Evolutionary conservation across 2,888 invertebrate genomes (phyloP), one percentile per base, ranked within the genome.

Genomic region (Carabus problematicus): DNA sequence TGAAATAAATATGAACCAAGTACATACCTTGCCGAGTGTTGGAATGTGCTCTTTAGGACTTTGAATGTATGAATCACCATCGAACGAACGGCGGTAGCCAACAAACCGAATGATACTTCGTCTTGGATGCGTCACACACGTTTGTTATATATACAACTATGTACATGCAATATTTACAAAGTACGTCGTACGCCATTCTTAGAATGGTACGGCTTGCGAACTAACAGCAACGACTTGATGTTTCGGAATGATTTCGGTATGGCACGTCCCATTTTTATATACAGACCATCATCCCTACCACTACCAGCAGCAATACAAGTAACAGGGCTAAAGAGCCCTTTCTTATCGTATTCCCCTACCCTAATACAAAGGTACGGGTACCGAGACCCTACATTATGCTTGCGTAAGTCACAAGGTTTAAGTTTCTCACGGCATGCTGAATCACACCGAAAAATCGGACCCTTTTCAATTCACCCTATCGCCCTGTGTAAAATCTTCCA

Each of bases 111-210:
- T 29, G 29, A 29, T 29, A 29, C 29, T 29, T 29, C 56, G n/a
- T n/a, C n/a, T n/a, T n/a, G n/a, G 56, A 56, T 11, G 56, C 18
- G 29, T 40, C 56, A 56, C 56, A 47, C 8, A 45, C 56, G 11
- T 56, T 12, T 11, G 7, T 56, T 9, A 56, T 55, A 55, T 56
- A 42, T 9, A 64, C 64, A 64, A 19, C 45, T 39, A 18, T 55
- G 42, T 66, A 66, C 56, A 66, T 29, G 59, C 29, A 60, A 67
- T 67, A 67, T 67, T 67, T 67, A 67, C 67, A 67, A 59, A 56
- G 19, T 39, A 18, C 39, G 19, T 45, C 43, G 49, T 43, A 43
- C 64, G 56, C 58, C 39, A 14, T 41, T 58, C 16, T 29, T 14
- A 64, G 16, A 7, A 41, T 42, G 40, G 42, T 29, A 45, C 56